Evolutionary conservation across 2,113 vertebrate genomes (phyloP), one percentile per base, ranked within the genome.

Genomic region (Boleophthalmus pectinirostris): DNA sequence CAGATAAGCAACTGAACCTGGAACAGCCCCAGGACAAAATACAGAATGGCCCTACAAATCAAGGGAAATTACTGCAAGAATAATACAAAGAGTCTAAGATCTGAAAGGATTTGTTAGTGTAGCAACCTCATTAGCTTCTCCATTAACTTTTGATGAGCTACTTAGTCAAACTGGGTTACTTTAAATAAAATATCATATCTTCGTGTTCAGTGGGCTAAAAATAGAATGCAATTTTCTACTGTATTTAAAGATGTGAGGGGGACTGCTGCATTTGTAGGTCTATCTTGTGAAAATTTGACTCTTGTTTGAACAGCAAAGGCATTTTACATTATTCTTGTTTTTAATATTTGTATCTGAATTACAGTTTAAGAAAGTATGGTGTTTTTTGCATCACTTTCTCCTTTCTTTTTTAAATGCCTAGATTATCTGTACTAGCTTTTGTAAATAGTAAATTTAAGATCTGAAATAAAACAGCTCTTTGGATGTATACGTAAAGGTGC

Each of bases 161-260:
- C 58, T 61, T 33, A 33, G 58, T 61, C 7, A 20, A 20, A 15
- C 25, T 61, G 16, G 29, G 58, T 61, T 15, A 61, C 15, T 64
- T 38, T 64, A 64, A 38, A 64, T 35, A 38, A 38, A 64, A 38
- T n/a, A 43, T 64, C 20, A 64, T 8, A 6, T 8, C 18, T 38
- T 64, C 61, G 21, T 21, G 61, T 64, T 43, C 33, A n/a, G 25
- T 61, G 58, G 25, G 61, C 35, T 64, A 35, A n/a, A 64, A 64
- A n/a, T 64, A 38, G 33, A 43, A 64, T 14, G 20, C 10, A 13
- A 43, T 64, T 38, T 12, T 64, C 61, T 13, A 29, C 29, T 29
- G 29, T 29, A 38, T 64, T 38, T 21, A 1, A 38, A n/a, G 18
- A 64, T 64, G 11, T 35, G 43, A n/a, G 29, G 4, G 29, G 4